Conservation (phyloP, 2,113 vertebrate genomes). For the Ictidomys tridecemlineatus region DNA sequence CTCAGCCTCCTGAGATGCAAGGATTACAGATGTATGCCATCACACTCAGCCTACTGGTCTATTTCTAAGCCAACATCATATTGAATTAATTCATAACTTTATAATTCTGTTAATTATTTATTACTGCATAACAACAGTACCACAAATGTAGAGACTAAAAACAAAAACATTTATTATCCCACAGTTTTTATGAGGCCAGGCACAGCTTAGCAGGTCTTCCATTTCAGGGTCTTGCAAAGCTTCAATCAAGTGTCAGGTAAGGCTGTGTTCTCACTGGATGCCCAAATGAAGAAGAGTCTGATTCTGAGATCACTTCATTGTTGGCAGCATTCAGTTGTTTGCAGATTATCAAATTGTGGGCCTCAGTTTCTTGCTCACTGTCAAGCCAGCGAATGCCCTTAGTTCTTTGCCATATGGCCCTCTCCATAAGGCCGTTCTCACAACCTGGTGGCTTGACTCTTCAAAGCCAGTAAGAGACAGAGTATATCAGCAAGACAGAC, state of each 20-base stretch:
- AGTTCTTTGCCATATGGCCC: background rate
- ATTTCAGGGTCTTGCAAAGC: slow-evolving; percentile 41
- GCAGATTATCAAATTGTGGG: background rate
- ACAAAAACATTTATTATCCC: slow-evolving; percentile 5
- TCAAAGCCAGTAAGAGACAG: slow-evolving; percentile 39
- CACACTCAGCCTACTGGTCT: background rate
- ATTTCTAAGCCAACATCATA: slow-evolving; percentile 32
- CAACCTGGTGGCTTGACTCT: background rate
- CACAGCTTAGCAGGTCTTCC: slow-evolving; percentile 7
- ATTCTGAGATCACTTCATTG: slow-evolving; percentile 30
- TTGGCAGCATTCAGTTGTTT: slow-evolving; percentile 19
- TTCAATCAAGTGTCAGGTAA: background rate
- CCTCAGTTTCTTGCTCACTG: background rate
- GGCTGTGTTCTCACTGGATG: background rate
- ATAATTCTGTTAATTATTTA: slow-evolving; percentile 23
- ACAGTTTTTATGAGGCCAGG: slow-evolving; percentile 18
- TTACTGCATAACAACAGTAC: background rate
- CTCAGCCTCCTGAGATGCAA: no score
- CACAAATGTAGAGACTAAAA: slow-evolving; percentile 13
- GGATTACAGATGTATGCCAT: no score
- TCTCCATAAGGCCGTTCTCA: background rate
- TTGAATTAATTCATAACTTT: slow-evolving; percentile 37
- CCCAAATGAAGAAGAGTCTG: background rate
- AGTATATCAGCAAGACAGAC: background rate
- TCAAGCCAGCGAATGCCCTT: background rate